A percentile compares a stretch with the other conserved stretches of the same genome.
Conservation (phyloP, 1,140 invertebrate genomes). For the Gonioctena quinquepunctata region DNA sequence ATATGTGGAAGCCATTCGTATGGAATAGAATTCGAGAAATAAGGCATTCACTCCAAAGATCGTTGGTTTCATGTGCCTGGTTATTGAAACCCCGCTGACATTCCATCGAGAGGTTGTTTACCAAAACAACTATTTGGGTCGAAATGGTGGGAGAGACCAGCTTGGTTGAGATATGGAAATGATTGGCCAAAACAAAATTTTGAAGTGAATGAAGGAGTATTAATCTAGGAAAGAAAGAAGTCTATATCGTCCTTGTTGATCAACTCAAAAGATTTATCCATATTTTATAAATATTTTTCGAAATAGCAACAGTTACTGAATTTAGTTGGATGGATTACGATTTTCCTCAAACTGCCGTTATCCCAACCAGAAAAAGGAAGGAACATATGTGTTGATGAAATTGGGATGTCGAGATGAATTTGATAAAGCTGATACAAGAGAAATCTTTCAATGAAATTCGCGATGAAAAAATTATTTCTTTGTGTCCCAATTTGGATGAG, state of each 20-base stretch:
- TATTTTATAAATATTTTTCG: neutral
- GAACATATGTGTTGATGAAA: neutral
- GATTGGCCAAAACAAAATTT: neutral
- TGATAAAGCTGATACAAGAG: neutral
- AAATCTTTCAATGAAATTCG: neutral
- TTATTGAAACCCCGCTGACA: neutral
- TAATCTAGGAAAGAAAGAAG: too few species aligned
- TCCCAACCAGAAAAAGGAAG: neutral
- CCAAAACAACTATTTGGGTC: neutral
- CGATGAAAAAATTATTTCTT: neutral
- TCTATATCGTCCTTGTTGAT: too few species aligned
- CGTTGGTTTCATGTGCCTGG: neutral
- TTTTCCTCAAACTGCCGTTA: neutral
- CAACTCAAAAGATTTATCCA: neutral
- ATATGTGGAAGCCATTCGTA: neutral
- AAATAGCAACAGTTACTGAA: neutral
- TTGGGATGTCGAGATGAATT: neutral
- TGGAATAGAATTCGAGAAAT: neutral
- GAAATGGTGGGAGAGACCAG: neutral
- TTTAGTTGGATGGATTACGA: neutral
- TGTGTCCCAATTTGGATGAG: neutral
- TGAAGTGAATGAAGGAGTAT: too few species aligned
- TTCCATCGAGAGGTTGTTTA: neutral
- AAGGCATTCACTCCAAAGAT: neutral
- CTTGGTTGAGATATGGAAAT: neutral